A percentile compares a stretch with the other conserved stretches of the same genome.
Evolutionary conservation across 2,888 invertebrate species (phyloP).

Genomic region (Eutolmus rufibarbis): DNA sequence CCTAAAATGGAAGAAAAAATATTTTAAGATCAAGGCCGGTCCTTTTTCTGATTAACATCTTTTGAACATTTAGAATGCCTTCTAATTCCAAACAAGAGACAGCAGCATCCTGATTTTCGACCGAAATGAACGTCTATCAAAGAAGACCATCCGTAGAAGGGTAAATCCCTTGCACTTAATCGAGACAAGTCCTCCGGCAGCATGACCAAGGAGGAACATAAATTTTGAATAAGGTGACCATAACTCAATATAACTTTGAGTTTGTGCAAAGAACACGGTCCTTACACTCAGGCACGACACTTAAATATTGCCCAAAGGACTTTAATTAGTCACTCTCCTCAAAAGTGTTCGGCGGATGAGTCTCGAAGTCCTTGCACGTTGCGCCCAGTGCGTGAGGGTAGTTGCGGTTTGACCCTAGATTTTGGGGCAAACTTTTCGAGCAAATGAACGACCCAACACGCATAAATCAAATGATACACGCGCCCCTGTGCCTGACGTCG

Average conservation of each 20-base stretch:
- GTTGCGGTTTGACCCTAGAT: slow-evolving; percentile 42
- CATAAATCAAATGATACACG: slow-evolving; percentile 41
- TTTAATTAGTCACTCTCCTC: slow-evolving; percentile 28
- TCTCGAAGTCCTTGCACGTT: not conserved
- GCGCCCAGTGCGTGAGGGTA: slow-evolving; percentile 3
- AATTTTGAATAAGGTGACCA: slow-evolving; percentile 38
- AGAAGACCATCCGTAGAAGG: not conserved
- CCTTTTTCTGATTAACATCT: too few species aligned
- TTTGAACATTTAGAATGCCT: too few species aligned
- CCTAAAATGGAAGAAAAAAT: too few species aligned
- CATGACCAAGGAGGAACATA: slow-evolving; percentile 3
- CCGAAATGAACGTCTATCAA: not conserved
- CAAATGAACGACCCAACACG: slow-evolving; percentile 37
- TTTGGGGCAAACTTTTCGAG: not conserved
- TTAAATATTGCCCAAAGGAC: slow-evolving; percentile 39
- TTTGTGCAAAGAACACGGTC: slow-evolving; percentile 1
- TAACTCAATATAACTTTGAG: slow-evolving; percentile 34
- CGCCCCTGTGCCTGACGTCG: slow-evolving; percentile 9
- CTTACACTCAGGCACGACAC: slow-evolving; percentile 27
- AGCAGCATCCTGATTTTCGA: not conserved
- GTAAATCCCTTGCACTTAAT: not conserved
- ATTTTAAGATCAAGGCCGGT: too few species aligned
- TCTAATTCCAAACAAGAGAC: not conserved
- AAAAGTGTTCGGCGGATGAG: not conserved
- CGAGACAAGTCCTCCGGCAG: not conserved